Conservation (phyloP, 1,140 invertebrate species). For the Drosophila sproati region DNA sequence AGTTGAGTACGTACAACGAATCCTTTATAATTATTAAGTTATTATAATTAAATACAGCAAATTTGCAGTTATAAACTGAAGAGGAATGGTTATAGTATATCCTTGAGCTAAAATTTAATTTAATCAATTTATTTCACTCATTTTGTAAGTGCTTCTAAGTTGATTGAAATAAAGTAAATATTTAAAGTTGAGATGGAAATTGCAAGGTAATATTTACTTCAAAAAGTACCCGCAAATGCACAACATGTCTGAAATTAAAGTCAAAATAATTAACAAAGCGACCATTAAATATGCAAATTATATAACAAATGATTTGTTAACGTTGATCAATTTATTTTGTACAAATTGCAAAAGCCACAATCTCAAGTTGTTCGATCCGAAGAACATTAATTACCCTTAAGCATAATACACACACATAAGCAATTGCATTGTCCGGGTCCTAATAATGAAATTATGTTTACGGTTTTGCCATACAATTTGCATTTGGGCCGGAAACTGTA, state of each 20-base stretch:
- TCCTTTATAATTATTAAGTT: slow-evolving; percentile 23
- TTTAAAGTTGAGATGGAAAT: no score
- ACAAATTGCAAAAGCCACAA: slow-evolving; percentile 3
- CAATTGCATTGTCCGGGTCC: slow-evolving; percentile 12
- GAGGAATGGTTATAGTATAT: no score
- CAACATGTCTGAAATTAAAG: background rate
- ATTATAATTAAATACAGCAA: background rate
- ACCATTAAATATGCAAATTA: background rate
- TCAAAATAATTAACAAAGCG: background rate
- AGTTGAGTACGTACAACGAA: slow-evolving; percentile 15
- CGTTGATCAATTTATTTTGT: background rate
- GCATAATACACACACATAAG: slow-evolving; percentile 17
- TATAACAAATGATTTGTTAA: background rate
- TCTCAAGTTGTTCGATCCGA: background rate
- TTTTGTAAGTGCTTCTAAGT: background rate
- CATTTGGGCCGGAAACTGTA: slow-evolving; percentile 43
- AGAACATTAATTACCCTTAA: slow-evolving; percentile 17
- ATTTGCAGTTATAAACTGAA: no score
- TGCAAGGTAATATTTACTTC: no score
- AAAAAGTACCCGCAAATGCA: no score
- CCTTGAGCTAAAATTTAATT: background rate
- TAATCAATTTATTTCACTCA: slow-evolving; percentile 3
- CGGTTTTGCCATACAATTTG: slow-evolving; percentile 54
- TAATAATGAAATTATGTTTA: slow-evolving; percentile 65
- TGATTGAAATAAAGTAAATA: background rate